phyloP scores from a whole-genome alignment of 2,113 vertebrate genomes.

The Centropristis striata region DNA sequence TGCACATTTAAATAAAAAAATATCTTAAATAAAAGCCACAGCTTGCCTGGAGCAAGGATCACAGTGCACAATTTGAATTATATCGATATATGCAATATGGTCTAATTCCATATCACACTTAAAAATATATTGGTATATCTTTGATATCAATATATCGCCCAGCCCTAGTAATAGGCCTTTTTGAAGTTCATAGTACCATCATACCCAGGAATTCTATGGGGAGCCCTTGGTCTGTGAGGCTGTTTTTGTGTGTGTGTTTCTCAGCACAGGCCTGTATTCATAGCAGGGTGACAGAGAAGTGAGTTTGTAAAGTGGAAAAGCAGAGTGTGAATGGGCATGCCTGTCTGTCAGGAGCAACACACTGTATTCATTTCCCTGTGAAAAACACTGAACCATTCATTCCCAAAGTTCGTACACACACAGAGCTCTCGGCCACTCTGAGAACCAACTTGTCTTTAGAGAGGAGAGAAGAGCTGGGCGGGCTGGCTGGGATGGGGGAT shows the following conservation, averaged over 20 bases:
- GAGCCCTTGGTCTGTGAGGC: neutral
- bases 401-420: neutral
- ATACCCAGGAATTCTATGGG: neutral
- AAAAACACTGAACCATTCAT: slow-evolving; percentile 82
- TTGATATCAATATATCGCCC: no score
- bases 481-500: slow-evolving; percentile 36
- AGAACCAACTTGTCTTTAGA: slow-evolving; percentile 58
- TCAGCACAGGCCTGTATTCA: slow-evolving; percentile 66
- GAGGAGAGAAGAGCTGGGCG: slow-evolving; percentile 17
- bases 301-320: slow-evolving; percentile 64
- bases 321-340: slow-evolving; percentile 70
- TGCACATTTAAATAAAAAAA: no score
- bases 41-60: no score
- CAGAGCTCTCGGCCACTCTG: slow-evolving; percentile 36
- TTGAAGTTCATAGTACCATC: neutral
- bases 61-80: no score
- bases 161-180: neutral
- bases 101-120: no score
- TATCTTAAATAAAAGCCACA: no score
- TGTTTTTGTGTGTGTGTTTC: slow-evolving; percentile 25
- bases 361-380: slow-evolving; percentile 63
- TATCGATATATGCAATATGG: no score
- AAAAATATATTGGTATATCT: no score
- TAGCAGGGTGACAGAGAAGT: slow-evolving; percentile 40
- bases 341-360: slow-evolving; percentile 68